These are phyloP conservation scores for Oncorhynchus masou DNA, from an alignment of 2,113 vertebrate species.

Conservation along the genomic window DNA sequence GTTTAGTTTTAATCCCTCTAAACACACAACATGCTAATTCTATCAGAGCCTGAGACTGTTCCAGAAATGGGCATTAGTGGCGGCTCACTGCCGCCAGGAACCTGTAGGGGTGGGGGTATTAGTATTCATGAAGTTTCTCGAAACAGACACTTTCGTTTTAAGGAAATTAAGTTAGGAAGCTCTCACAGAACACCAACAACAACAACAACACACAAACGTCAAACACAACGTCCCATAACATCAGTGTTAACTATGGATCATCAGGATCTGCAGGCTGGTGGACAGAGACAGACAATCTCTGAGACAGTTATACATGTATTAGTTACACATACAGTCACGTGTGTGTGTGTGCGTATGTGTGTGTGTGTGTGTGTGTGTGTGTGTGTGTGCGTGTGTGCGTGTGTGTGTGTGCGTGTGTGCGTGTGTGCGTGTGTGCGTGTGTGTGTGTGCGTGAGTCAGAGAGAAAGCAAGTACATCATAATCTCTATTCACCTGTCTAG, in stretches of 20 bases:
- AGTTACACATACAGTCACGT: too few relatives aligned
- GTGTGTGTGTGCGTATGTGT: too few relatives aligned
- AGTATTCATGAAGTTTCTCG: slow-evolving; percentile 61
- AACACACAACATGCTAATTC: slow-evolving; percentile 66
- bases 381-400: too few relatives aligned
- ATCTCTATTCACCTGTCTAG: too few relatives aligned
- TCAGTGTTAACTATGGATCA: not conserved
- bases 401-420: too few relatives aligned
- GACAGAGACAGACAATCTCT: too few relatives aligned
- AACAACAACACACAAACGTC: not conserved
- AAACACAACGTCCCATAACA: slow-evolving; percentile 12
- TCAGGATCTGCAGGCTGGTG: too few relatives aligned
- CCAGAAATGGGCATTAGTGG: slow-evolving; percentile 55
- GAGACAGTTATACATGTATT: too few relatives aligned
- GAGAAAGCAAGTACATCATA: too few relatives aligned
- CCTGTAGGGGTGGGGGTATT: slow-evolving; percentile 31
- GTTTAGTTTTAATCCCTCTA: not conserved
- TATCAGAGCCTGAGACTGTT: slow-evolving; percentile 57
- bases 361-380: too few relatives aligned
- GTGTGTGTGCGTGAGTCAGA: too few relatives aligned
- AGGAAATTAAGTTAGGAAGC: slow-evolving; percentile 36
- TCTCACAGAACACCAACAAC: not conserved
- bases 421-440: too few relatives aligned
- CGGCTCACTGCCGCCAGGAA: slow-evolving; percentile 20
- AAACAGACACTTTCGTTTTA: slow-evolving; percentile 41